Conservation (phyloP, 2,113 vertebrate species). For the Prochilodus magdalenae region DNA sequence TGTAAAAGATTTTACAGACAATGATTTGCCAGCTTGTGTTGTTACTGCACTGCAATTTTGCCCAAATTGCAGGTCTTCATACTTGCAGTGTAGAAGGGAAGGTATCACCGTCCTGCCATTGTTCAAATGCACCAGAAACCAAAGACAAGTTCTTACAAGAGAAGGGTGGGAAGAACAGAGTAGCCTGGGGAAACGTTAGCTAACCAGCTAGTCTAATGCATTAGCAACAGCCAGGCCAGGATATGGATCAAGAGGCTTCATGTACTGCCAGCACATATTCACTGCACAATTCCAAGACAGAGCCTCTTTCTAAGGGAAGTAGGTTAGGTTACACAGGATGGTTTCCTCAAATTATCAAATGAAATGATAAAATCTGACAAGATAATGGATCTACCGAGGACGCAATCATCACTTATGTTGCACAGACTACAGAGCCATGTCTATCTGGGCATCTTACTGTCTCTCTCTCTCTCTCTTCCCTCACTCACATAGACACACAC, state of each 20-base stretch:
- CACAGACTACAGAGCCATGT: neutral
- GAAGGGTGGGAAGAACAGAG: neutral
- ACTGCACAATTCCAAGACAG: neutral
- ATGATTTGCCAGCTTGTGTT: neutral
- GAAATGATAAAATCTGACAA: conserved; percentile 40
- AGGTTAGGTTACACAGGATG: neutral
- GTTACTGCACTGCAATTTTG: neutral
- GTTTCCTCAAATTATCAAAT: conserved; percentile 5
- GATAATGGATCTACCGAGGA: conserved; percentile 21
- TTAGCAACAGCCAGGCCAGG: conserved; percentile 26
- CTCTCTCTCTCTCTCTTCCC: neutral
- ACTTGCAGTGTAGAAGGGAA: neutral
- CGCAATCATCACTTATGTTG: conserved; percentile 14
- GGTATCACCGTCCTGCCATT: conserved; percentile 6
- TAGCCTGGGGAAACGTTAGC: conserved; percentile 10
- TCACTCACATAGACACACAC: neutral
- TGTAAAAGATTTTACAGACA: neutral
- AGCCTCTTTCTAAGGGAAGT: neutral
- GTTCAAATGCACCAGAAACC: conserved; percentile 5
- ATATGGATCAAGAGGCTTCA: neutral
- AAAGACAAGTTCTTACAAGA: conserved; percentile 4
- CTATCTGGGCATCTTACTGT: neutral
- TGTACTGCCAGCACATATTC: neutral
- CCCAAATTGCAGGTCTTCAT: conserved; percentile 5
- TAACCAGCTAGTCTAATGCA: conserved; percentile 18